Percentiles rank a stretch among this genome's conserved stretches.
Evolutionary conservation across 2,888 invertebrate species (phyloP).

Genomic region (Meandrusa payeni): DNA sequence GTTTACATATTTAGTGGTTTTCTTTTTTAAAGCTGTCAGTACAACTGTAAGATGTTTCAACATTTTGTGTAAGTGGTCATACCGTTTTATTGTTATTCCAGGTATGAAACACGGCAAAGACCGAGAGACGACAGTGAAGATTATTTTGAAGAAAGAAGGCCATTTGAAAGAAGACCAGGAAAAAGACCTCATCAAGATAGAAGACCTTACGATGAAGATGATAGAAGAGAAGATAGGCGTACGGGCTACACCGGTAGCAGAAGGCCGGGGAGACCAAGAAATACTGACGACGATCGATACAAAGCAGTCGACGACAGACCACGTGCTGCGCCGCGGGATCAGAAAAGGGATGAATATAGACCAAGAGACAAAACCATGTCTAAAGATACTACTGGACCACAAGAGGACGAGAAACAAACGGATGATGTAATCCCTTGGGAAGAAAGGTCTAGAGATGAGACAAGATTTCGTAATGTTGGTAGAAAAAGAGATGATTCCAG

Average conservation of each 20-base stretch:
- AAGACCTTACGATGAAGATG: constrained; percentile 62
- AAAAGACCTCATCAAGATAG: constrained; percentile 50
- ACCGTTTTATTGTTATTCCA: no score
- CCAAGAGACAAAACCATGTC: constrained; percentile 37
- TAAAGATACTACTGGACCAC: constrained; percentile 30
- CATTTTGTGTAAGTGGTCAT: no score
- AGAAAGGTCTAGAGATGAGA: constrained; percentile 35
- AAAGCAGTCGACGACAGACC: constrained; percentile 38
- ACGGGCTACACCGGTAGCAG: constrained; percentile 46
- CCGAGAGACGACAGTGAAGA: constrained; percentile 66
- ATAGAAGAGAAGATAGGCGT: constrained; percentile 41
- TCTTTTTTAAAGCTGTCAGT: no score
- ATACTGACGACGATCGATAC: constrained; percentile 57
- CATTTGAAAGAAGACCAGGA: constrained; percentile 58
- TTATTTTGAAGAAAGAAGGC: constrained; percentile 60
- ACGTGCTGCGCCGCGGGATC: constrained; percentile 37
- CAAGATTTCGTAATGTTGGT: constrained; percentile 27
- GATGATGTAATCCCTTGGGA: constrained; percentile 33
- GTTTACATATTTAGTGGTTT: no score
- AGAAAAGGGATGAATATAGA: constrained; percentile 30
- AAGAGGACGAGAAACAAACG: constrained; percentile 29
- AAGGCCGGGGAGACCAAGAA: constrained; percentile 49
- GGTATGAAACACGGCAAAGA: constrained; percentile 71
- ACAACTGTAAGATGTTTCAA: no score
- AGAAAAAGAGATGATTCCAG: constrained; percentile 36